Conservation (phyloP, 64 coral and sea anemone species). For the Platygyra sinensis region DNA sequence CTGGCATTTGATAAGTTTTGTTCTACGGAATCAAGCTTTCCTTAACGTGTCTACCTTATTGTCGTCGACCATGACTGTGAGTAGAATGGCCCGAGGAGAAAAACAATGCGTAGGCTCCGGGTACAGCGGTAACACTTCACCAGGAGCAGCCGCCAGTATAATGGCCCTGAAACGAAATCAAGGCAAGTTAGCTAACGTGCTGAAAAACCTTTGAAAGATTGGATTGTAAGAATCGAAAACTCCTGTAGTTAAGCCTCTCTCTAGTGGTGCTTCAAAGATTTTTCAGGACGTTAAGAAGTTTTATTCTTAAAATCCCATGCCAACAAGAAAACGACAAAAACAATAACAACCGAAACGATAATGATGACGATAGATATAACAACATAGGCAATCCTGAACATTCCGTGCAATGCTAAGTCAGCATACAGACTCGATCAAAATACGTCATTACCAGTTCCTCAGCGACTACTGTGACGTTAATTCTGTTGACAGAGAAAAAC, state of each 20-base stretch:
- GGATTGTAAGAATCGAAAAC: too few relatives aligned
- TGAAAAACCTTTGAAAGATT: too few relatives aligned
- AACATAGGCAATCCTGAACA: background rate
- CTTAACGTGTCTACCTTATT: conserved; percentile 52
- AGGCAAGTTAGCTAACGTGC: background rate
- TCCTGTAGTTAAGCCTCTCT: too few relatives aligned
- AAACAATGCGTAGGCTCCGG: conserved; percentile 96
- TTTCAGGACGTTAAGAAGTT: too few relatives aligned
- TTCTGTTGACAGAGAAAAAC: background rate
- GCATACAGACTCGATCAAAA: too few relatives aligned
- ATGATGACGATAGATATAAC: too few relatives aligned
- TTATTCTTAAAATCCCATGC: too few relatives aligned
- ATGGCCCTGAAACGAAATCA: conserved; percentile 66
- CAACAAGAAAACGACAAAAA: background rate
- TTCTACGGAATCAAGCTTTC: background rate
- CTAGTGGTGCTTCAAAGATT: too few relatives aligned
- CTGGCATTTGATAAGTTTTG: too few relatives aligned
- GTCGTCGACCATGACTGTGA: conserved; percentile 94
- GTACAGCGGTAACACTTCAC: conserved; percentile 81
- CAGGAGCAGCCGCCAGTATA: conserved; percentile 92
- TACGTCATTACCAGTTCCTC: too few relatives aligned
- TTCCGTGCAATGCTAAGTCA: background rate
- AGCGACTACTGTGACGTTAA: too few relatives aligned
- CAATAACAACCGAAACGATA: too few relatives aligned
- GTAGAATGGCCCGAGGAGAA: conserved; percentile 74